Evolutionary conservation across 1,140 invertebrate species (phyloP).

Genomic region (Gryon sp.): DNA sequence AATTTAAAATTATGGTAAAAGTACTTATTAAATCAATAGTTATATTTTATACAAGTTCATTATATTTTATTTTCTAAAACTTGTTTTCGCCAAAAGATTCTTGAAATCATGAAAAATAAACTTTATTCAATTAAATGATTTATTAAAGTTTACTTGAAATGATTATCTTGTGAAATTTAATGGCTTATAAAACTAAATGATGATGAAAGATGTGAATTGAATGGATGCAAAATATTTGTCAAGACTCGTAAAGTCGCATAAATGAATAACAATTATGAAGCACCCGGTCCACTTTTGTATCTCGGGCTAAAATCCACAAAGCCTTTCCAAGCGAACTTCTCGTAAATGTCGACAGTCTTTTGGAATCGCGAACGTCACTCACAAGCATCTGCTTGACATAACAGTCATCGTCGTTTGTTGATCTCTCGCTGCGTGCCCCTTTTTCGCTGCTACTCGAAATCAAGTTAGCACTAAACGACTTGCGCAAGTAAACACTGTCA

Average conservation of each 20-base stretch:
- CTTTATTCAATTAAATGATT: no score
- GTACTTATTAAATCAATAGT: no score
- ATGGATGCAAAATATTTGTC: conserved; percentile 11
- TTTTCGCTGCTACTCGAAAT: conserved; percentile 29
- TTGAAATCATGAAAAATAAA: no score
- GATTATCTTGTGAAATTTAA: no score
- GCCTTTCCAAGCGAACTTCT: neutral
- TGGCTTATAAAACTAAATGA: no score
- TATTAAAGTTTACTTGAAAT: no score
- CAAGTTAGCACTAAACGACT: conserved; percentile 29
- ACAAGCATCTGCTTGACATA: conserved; percentile 1
- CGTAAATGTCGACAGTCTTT: conserved; percentile 16
- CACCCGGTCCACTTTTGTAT: neutral
- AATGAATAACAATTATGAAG: conserved; percentile 20
- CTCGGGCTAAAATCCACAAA: neutral
- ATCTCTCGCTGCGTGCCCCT: neutral
- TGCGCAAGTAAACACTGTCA: conserved; percentile 55
- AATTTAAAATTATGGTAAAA: no score
- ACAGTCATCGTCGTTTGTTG: conserved; percentile 22
- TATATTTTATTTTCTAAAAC: no score
- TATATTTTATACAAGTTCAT: no score
- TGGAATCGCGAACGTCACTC: conserved; percentile 14
- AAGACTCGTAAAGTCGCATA: conserved; percentile 23
- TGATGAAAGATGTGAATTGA: conserved; percentile 28
- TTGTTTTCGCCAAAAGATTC: no score